These are phyloP conservation scores for Torymus auratus DNA, from an alignment of 2,888 invertebrate genomes.

Conservation along the genomic window DNA sequence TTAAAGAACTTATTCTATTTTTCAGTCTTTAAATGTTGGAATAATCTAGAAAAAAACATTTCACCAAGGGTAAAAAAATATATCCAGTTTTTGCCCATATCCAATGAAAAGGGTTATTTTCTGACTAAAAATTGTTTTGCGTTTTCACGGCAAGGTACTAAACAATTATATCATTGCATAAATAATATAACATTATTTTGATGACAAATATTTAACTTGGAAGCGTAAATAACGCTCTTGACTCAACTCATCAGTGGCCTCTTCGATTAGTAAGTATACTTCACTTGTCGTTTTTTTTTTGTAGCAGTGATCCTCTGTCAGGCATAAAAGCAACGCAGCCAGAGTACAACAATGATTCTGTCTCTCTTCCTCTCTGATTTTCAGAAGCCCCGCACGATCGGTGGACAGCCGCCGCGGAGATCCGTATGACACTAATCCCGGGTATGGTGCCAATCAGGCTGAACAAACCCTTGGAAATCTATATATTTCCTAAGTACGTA, in stretches of 20 bases:
- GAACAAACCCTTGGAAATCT: constrained; percentile 62
- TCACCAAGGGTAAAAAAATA: too few relatives aligned
- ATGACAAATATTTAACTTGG: too few relatives aligned
- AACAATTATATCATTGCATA: too few relatives aligned
- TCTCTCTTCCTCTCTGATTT: constrained; percentile 58
- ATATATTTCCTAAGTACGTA: constrained; percentile 42
- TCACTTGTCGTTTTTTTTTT: constrained; percentile 40
- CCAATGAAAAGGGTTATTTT: too few relatives aligned
- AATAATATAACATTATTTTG: too few relatives aligned
- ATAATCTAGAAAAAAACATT: too few relatives aligned
- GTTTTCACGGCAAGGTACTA: too few relatives aligned
- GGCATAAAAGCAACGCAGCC: constrained; percentile 15
- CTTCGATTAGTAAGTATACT: constrained; percentile 39
- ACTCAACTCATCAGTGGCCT: not conserved
- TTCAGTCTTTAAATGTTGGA: too few relatives aligned
- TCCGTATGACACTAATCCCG: constrained; percentile 65
- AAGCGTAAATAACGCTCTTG: too few relatives aligned
- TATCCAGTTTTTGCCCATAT: too few relatives aligned
- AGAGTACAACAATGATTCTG: not conserved
- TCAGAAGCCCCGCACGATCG: constrained; percentile 60
- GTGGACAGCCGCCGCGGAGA: constrained; percentile 41
- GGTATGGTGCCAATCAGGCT: constrained; percentile 64
- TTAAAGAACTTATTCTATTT: too few relatives aligned
- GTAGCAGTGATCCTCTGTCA: constrained; percentile 26
- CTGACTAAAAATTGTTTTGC: too few relatives aligned